A percentile compares a stretch with the other conserved stretches of the same genome.
Evolutionary conservation across 30 jellyfish, hydroid and myxozoan species (phyloP).

Genomic region (Pseudorhiza aurosa): DNA sequence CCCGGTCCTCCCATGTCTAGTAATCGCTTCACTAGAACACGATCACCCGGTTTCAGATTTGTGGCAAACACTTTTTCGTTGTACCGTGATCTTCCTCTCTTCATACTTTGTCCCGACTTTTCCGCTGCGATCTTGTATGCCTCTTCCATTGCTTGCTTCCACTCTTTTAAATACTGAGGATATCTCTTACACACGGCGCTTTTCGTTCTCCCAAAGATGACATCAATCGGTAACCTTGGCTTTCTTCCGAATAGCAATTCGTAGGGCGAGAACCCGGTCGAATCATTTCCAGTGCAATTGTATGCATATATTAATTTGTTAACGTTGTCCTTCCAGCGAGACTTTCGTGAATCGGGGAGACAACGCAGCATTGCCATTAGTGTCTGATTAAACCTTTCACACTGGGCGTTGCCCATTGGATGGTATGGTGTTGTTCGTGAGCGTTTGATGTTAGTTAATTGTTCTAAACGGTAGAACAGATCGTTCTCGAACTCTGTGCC

Average conservation of each 20-base stretch:
- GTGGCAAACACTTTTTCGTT: not conserved
- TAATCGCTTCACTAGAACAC: not conserved
- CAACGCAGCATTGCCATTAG: conserved; percentile 42
- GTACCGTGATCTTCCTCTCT: not conserved
- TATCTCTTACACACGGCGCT: not conserved
- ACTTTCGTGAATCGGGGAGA: not conserved
- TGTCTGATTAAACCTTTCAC: conserved; percentile 56
- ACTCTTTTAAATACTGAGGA: not conserved
- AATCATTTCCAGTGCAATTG: conserved; percentile 6
- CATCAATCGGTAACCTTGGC: conserved; percentile 13
- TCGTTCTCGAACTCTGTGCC: conserved; percentile 61
- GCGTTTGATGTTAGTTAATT: conserved; percentile 6
- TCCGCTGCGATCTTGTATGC: conserved; percentile 7
- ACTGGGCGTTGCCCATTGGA: conserved; percentile 64
- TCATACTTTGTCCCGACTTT: conserved; percentile 10
- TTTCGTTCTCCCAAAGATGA: not conserved
- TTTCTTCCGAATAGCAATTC: conserved; percentile 13
- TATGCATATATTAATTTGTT: conserved; percentile 6
- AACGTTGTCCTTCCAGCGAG: not conserved
- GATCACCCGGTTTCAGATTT: not conserved
- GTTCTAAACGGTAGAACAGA: conserved; percentile 22
- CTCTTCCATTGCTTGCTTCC: conserved; percentile 25
- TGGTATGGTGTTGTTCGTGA: conserved; percentile 58
- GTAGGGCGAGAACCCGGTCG: conserved; percentile 4
- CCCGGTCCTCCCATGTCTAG: too few relatives aligned